Evolutionary conservation across 1,140 invertebrate species (phyloP).

Genomic region (Drosophila takahashii): DNA sequence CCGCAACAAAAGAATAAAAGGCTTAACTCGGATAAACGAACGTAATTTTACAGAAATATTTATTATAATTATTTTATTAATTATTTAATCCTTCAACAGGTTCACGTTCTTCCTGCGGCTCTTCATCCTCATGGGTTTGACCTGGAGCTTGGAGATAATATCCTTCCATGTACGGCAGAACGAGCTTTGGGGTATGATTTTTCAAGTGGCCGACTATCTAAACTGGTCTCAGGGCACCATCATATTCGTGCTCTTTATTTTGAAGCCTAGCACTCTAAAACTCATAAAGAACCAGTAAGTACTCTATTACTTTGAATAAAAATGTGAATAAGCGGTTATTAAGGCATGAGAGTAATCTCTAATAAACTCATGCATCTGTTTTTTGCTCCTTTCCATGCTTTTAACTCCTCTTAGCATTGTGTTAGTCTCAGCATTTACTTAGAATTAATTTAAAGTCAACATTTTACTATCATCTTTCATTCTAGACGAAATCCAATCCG

Average conservation of each 20-base stretch:
- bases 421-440: too few relatives aligned
- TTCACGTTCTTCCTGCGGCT: slow-evolving; percentile 89
- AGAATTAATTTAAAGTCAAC: too few relatives aligned
- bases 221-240: slow-evolving; percentile 86
- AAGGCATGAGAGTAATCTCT: too few relatives aligned
- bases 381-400: too few relatives aligned
- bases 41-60: neutral
- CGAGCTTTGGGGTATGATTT: slow-evolving; percentile 72
- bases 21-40: slow-evolving; percentile 36
- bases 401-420: too few relatives aligned
- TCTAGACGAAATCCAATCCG: too few relatives aligned
- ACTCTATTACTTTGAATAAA: too few relatives aligned
- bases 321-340: too few relatives aligned
- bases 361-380: too few relatives aligned
- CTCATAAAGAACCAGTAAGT: slow-evolving; percentile 58
- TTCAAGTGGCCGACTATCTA: slow-evolving; percentile 84
- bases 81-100: slow-evolving; percentile 74
- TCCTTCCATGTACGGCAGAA: slow-evolving; percentile 22
- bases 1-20: neutral
- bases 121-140: slow-evolving; percentile 90
- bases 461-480: too few relatives aligned
- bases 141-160: slow-evolving; percentile 89
- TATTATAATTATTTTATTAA: neutral
- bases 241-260: slow-evolving; percentile 87
- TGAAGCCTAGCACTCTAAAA: slow-evolving; percentile 57